Evolutionary conservation across 2,888 invertebrate species (phyloP).

Genomic region (Netelia melanura): DNA sequence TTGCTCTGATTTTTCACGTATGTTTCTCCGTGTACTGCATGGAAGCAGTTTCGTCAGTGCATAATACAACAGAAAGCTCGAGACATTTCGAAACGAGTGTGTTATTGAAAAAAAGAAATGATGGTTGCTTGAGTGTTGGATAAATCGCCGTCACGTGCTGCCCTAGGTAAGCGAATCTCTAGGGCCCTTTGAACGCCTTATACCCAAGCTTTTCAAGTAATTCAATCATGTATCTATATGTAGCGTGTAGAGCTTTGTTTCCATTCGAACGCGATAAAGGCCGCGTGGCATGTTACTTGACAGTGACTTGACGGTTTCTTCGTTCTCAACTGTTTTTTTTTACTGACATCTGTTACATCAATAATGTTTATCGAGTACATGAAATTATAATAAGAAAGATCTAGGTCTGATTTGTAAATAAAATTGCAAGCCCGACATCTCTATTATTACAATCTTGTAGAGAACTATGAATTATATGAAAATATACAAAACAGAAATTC

Average conservation of each 20-base stretch:
- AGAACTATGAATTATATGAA: too few species aligned
- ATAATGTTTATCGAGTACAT: background rate
- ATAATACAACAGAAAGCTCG: background rate
- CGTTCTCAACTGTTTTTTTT: background rate
- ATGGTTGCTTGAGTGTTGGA: conserved; percentile 51
- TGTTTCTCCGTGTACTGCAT: conserved; percentile 19
- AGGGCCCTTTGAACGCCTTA: conserved; percentile 43
- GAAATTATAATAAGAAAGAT: background rate
- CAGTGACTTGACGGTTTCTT: conserved; percentile 37
- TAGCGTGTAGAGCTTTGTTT: conserved; percentile 22
- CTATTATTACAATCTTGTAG: too few species aligned
- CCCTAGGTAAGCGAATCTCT: conserved; percentile 49
- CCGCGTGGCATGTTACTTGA: conserved; percentile 64
- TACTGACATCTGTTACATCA: background rate
- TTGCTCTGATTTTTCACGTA: conserved; percentile 35
- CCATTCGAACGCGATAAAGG: conserved; percentile 39
- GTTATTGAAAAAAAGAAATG: conserved; percentile 15
- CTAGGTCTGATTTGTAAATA: background rate
- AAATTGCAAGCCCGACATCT: background rate
- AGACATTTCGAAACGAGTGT: background rate
- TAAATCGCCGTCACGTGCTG: conserved; percentile 62
- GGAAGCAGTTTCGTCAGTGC: background rate
- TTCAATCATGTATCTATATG: background rate
- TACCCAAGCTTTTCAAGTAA: conserved; percentile 2
- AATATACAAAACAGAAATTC: too few species aligned